phyloP scores from a whole-genome alignment of 64 coral and sea anemone genomes.

The Anthopleura sola region DNA sequence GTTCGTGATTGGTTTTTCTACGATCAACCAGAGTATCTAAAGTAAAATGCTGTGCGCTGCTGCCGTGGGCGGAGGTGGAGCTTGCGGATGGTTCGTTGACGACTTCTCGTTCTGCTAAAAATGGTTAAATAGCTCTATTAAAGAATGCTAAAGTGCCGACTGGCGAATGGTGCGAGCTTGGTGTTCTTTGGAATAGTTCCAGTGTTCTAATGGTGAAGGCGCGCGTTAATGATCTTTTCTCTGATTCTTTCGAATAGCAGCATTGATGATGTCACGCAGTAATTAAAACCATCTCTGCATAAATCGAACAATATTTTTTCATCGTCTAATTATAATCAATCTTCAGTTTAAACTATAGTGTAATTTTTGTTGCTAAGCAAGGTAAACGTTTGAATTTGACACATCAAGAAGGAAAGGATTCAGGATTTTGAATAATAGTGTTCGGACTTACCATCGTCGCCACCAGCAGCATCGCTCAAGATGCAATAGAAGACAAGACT shows the following conservation, averaged over 20 bases:
- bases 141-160: too few relatives aligned
- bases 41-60: background rate
- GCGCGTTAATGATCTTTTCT: background rate
- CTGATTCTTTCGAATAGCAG: background rate
- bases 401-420: background rate
- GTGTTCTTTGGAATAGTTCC: background rate
- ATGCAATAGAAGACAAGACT: constrained; percentile 4
- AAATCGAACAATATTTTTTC: too few relatives aligned
- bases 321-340: too few relatives aligned
- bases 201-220: background rate
- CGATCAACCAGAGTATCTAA: background rate
- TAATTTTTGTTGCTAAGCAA: too few relatives aligned
- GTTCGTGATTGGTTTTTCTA: background rate
- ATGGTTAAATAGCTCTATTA: background rate
- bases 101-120: background rate
- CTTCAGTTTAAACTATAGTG: background rate
- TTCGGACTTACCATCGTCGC: background rate
- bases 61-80: background rate
- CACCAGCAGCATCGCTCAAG: background rate
- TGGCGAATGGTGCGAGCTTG: background rate
- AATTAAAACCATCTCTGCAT: background rate
- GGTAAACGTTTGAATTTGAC: background rate
- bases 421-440: too few relatives aligned
- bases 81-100: background rate
- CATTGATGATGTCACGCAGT: background rate